These are phyloP conservation scores for Amiota mariae DNA, from an alignment of 2,888 invertebrate species.

Conservation along the genomic window DNA sequence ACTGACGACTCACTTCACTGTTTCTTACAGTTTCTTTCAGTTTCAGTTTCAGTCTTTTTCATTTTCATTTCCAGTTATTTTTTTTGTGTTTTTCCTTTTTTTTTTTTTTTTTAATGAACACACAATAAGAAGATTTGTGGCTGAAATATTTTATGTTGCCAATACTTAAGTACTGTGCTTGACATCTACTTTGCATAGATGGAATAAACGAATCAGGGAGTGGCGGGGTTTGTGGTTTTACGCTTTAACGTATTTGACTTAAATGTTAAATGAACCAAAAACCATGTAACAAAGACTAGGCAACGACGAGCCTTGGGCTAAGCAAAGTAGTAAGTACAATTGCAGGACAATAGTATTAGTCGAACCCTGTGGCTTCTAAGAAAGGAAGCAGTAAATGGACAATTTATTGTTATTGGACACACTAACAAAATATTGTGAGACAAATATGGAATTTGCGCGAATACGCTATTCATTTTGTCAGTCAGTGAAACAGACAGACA, in stretches of 20 bases:
- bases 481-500: no score
- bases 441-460: background rate
- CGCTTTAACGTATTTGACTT: background rate
- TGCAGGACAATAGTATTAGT: background rate
- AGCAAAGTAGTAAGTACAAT: no score
- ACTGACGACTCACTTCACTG: no score
- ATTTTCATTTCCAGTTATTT: no score
- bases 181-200: constrained; percentile 18
- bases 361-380: background rate
- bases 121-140: constrained; percentile 68
- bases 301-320: no score
- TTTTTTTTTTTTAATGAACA: constrained; percentile 59
- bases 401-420: constrained; percentile 50
- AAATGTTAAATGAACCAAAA: constrained; percentile 26
- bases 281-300: background rate
- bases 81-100: constrained; percentile 31
- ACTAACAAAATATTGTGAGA: no score
- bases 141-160: constrained; percentile 60
- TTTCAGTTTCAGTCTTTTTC: background rate
- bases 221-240: constrained; percentile 1
- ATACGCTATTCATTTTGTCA: no score
- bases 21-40: background rate
- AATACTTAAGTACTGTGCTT: constrained; percentile 40
- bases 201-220: no score
- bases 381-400: constrained; percentile 60